Evolutionary conservation across 2,797 vertebrate genomes (phyloP), one percentile per base, ranked within the genome.

Genomic region (Cetoscarus ocellatus): DNA sequence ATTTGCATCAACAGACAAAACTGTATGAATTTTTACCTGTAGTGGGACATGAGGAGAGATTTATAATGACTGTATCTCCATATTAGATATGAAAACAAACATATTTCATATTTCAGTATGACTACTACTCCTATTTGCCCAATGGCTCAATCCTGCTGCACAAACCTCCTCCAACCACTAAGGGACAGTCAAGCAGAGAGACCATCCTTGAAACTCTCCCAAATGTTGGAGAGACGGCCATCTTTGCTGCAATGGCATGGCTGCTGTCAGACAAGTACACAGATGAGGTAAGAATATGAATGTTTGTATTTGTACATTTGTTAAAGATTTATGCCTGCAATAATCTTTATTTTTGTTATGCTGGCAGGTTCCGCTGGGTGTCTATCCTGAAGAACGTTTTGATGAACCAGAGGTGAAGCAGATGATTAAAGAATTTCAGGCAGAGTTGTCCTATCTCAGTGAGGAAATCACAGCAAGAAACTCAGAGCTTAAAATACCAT

Each of bases 41-140:
- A 43, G 10, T 13, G 3, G 39, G 19, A 35, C 51, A 44, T n/a
- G n/a, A n/a, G n/a, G 27, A 27, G 27, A 27, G 27, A 27, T 27
- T 27, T 27, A 27, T 27, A 27, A 27, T 27, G 27, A 27, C 27
- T 27, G 4, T 27, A 27, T 27, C 27, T 27, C 27, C 27, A 27
- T 27, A 4, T 27, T 27, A 27, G 10, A 5, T 13, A 42, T 27
- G 50, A 2, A 8, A 15, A 10, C 13, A 8, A 18, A 18, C 9
- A 6, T 11, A 3, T 27, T 27, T 27, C 0, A 66, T 48, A 0
- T 40, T 79, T 40, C 35, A 95, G 94, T 95, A 86, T 53, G 94
- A 96, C 83, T 95, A 91, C 83, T 59, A 71, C 6, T 64, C 82
- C 70, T 95, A 93, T 92, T 55, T 86, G 67, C 94, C 94, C n/a